Percentiles rank a stretch among this genome's conserved stretches.
These are phyloP conservation scores for Penaeus monodon DNA, from an alignment of 2,888 invertebrate genomes.

Conservation along the genomic window DNA sequence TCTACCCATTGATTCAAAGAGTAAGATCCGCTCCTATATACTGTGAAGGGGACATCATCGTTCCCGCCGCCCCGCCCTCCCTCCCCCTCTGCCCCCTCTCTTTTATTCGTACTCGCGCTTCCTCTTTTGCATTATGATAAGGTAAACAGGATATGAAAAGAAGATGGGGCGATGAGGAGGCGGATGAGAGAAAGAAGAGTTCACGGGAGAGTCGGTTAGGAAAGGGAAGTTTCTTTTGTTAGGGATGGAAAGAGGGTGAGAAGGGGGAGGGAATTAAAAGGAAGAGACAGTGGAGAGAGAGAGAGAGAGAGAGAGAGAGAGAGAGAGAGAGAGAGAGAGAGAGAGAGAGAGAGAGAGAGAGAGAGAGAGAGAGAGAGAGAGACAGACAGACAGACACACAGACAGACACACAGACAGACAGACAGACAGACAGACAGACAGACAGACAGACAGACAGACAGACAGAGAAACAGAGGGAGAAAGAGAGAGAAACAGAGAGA, in stretches of 20 bases:
- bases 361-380: neutral
- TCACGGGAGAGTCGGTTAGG: no score
- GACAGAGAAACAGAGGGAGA: neutral
- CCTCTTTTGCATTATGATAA: no score
- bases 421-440: neutral
- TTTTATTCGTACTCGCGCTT: no score
- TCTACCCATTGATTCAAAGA: no score
- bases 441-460: neutral
- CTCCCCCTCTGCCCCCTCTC: neutral
- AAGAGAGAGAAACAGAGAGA: neutral
- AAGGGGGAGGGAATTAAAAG: neutral
- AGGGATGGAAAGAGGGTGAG: no score
- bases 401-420: no score
- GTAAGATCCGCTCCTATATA: no score
- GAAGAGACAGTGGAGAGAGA: neutral
- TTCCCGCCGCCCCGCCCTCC: neutral
- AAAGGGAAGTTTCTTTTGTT: no score
- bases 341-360: neutral
- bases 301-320: neutral
- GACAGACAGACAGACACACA: neutral
- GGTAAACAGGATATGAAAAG: no score
- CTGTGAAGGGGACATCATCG: neutral
- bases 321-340: neutral
- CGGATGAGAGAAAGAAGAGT: no score
- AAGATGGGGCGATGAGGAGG: no score